Evolutionary conservation across 2,797 vertebrate genomes (phyloP).

Genomic region (Menidia menidia): DNA sequence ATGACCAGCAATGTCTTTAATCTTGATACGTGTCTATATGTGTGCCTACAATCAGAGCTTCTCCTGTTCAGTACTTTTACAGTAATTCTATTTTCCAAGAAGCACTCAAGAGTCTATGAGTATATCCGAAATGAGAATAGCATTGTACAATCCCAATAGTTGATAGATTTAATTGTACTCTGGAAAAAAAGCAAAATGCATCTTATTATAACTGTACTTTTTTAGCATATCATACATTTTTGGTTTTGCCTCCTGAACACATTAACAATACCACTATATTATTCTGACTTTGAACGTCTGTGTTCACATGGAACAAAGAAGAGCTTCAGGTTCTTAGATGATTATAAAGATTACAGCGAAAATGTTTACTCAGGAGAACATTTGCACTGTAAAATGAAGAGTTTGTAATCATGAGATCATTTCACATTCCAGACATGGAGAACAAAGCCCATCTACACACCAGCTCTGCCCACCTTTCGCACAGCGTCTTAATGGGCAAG

Average conservation of each 20-base stretch:
- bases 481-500: constrained; percentile 70
- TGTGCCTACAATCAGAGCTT: not conserved
- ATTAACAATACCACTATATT: not conserved
- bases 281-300: not conserved
- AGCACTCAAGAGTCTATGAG: not conserved
- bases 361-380: constrained; percentile 9
- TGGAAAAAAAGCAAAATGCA: constrained; percentile 2
- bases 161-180: not conserved
- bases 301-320: not conserved
- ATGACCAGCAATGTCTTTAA: constrained; percentile 46
- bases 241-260: not conserved
- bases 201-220: not conserved
- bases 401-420: not conserved
- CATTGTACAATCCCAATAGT: not conserved
- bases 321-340: not conserved
- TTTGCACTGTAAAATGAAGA: constrained; percentile 2
- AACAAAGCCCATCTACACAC: constrained; percentile 69
- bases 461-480: constrained; percentile 76
- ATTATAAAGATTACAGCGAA: not conserved
- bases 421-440: constrained; percentile 41
- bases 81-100: constrained; percentile 10
- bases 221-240: not conserved
- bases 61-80: not conserved
- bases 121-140: constrained; percentile 8
- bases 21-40: constrained; percentile 22